Conservation (phyloP, 2,797 vertebrate genomes). For the Prunella strophiata region DNA sequence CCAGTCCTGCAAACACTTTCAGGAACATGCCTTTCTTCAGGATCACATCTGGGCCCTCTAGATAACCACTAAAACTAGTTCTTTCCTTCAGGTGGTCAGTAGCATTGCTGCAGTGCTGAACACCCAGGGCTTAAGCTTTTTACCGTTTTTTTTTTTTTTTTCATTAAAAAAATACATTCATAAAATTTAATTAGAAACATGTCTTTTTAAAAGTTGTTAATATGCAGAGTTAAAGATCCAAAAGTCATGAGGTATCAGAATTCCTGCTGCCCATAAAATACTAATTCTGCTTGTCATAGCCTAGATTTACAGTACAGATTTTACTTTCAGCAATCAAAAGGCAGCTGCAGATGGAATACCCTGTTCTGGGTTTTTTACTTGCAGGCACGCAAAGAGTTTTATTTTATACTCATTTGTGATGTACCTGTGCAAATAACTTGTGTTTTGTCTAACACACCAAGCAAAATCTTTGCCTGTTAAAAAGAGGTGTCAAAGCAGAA, state of each 20-base stretch:
- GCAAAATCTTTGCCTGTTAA: neutral
- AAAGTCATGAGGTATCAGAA: neutral
- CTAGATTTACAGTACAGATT: neutral
- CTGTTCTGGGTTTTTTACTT: neutral
- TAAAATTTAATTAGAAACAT: neutral
- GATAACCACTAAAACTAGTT: neutral
- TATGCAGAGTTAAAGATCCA: neutral
- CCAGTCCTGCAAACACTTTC: neutral
- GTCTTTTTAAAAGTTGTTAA: neutral
- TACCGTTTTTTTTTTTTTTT: neutral
- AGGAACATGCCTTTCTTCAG: neutral
- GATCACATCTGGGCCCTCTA: neutral
- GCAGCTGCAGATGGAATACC: neutral
- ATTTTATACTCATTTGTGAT: neutral
- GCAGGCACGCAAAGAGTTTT: neutral
- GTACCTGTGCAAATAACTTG: neutral
- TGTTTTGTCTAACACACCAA: neutral
- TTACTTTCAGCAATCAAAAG: neutral
- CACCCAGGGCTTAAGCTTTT: neutral
- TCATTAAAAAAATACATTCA: neutral
- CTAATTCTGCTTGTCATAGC: neutral
- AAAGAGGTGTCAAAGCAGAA: neutral
- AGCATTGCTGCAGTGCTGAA: neutral
- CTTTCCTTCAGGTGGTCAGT: neutral
- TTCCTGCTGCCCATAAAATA: neutral